Conservation (phyloP, 2,888 invertebrate genomes). For the Auanema sp. region DNA sequence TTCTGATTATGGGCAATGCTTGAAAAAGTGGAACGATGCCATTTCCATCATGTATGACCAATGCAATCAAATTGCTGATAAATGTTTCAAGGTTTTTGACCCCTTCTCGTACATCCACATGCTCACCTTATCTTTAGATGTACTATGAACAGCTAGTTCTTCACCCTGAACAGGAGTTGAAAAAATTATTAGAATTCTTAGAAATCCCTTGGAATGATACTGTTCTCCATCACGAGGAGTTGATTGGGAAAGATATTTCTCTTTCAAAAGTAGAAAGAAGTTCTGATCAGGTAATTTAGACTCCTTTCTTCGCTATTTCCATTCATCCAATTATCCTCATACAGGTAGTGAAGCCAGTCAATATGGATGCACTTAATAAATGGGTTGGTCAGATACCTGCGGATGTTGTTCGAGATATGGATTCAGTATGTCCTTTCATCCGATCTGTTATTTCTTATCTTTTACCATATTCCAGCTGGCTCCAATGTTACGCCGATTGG, state of each 20-base stretch:
- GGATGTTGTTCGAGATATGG: constrained; percentile 79
- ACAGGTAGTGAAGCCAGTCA: constrained; percentile 89
- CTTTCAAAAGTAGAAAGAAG: constrained; percentile 57
- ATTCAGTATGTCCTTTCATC: constrained; percentile 17
- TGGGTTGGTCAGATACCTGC: constrained; percentile 70
- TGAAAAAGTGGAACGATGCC: constrained; percentile 85
- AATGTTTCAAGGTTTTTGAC: constrained; percentile 54
- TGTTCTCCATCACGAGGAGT: constrained; percentile 94
- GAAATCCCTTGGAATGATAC: constrained; percentile 91
- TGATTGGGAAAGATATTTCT: constrained; percentile 78
- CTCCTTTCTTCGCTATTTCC: neutral
- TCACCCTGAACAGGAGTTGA: constrained; percentile 86
- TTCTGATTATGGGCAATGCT: constrained; percentile 84
- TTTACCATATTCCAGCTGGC: constrained; percentile 40
- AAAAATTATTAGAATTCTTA: constrained; percentile 82
- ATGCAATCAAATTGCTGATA: constrained; percentile 69
- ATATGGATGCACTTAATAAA: constrained; percentile 82
- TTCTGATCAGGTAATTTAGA: constrained; percentile 36
- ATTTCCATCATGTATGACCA: constrained; percentile 86
- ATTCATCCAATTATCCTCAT: constrained; percentile 5
- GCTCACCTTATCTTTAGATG: constrained; percentile 77
- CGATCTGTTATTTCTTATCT: neutral
- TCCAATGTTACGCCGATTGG: constrained; percentile 62
- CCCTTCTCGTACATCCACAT: neutral
- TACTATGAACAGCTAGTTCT: constrained; percentile 96